Conservation (phyloP, 2,797 vertebrate species). For the Chelidonichthys spinosus region DNA sequence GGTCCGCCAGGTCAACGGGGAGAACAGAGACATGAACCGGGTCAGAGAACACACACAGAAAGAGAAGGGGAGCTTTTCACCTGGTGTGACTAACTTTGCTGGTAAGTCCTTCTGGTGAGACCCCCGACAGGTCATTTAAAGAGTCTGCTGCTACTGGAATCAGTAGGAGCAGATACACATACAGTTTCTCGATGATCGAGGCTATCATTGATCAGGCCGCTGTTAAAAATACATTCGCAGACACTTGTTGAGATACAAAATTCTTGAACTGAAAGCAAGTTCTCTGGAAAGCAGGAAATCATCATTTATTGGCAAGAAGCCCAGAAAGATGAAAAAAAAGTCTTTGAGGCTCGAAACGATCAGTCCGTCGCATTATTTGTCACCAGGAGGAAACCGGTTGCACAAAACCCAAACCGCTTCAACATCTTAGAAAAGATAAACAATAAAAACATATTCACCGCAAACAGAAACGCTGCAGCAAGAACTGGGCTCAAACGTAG, state of each 20-base stretch:
- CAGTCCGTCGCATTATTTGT: neutral
- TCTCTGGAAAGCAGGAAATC: constrained; percentile 1
- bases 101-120: neutral
- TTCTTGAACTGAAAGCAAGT: constrained; percentile 11
- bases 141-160: neutral
- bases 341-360: neutral
- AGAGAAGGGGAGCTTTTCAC: constrained; percentile 41
- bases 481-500: neutral
- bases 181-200: neutral
- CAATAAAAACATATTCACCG: neutral
- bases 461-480: neutral
- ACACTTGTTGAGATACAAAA: neutral
- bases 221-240: neutral
- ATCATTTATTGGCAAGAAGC: constrained; percentile 3
- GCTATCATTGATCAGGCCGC: neutral
- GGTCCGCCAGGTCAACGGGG: constrained; percentile 55
- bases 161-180: neutral
- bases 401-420: neutral
- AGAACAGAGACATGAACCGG: constrained; percentile 32
- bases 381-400: neutral
- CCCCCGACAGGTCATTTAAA: neutral
- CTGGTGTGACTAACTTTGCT: constrained; percentile 37
- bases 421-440: neutral
- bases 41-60: constrained; percentile 43
- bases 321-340: constrained; percentile 5